Percentiles rank a stretch among this genome's conserved stretches.
phyloP scores from a whole-genome alignment of 2,888 invertebrate genomes.

The Volucella inflata region DNA sequence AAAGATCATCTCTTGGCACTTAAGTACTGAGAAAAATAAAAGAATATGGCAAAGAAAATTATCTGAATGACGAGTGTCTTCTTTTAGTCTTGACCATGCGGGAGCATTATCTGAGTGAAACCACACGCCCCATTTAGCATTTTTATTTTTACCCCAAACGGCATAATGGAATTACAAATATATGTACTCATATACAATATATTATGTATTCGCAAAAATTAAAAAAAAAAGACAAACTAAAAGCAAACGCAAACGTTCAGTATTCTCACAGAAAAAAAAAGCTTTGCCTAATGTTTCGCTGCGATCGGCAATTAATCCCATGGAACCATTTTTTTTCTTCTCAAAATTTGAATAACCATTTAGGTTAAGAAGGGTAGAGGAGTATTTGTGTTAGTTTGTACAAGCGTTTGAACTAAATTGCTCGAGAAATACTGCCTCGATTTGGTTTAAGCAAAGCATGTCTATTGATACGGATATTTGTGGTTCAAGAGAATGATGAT shows the following conservation, averaged over 20 bases:
- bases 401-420: conserved; percentile 61
- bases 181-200: conserved; percentile 2
- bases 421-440: conserved; percentile 37
- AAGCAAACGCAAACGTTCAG: conserved; percentile 50
- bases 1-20: background rate
- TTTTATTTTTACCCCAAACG: conserved; percentile 2
- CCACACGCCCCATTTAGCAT: conserved; percentile 55
- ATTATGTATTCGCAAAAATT: background rate
- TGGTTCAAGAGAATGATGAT: background rate
- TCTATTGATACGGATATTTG: conserved; percentile 13
- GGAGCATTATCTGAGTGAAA: conserved; percentile 46
- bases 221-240: background rate
- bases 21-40: background rate
- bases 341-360: conserved; percentile 21
- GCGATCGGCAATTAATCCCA: conserved; percentile 73
- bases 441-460: conserved; percentile 16
- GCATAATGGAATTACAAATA: conserved; percentile 25
- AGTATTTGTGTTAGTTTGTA: conserved; percentile 17
- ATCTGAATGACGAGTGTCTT: conserved; percentile 7
- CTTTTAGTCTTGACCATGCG: conserved; percentile 19
- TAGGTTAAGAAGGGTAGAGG: background rate
- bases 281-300: conserved; percentile 63
- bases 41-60: conserved; percentile 4
- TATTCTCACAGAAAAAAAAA: conserved; percentile 48
- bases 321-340: conserved; percentile 59